Evolutionary conservation across 2,888 invertebrate genomes (phyloP).

Genomic region (Noctua pronuba): DNA sequence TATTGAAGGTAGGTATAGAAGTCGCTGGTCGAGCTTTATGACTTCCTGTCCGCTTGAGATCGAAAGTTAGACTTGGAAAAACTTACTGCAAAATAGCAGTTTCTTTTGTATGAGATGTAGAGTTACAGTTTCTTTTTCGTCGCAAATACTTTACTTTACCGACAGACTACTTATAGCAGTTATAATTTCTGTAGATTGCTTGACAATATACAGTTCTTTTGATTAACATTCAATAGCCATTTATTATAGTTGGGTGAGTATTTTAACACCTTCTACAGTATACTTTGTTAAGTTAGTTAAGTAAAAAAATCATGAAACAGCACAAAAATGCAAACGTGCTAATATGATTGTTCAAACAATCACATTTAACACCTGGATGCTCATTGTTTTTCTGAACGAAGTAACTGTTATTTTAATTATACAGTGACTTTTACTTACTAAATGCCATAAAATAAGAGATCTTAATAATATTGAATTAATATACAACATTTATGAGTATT

Average conservation of each 20-base stretch:
- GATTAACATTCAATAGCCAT: slow-evolving; percentile 13
- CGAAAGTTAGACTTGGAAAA: slow-evolving; percentile 30
- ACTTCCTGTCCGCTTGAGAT: slow-evolving; percentile 21
- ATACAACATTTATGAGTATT: slow-evolving; percentile 49
- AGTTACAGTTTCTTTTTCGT: slow-evolving; percentile 12
- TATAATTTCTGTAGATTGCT: not conserved
- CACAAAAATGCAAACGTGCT: slow-evolving; percentile 25
- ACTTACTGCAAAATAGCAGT: not conserved
- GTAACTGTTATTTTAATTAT: slow-evolving; percentile 43
- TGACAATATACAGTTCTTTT: slow-evolving; percentile 9
- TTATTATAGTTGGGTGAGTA: slow-evolving; percentile 14
- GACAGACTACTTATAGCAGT: not conserved
- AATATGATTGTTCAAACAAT: slow-evolving; percentile 36
- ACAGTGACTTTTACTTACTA: not conserved
- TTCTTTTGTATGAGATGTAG: not conserved
- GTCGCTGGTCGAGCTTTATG: slow-evolving; percentile 38
- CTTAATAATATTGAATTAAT: slow-evolving; percentile 52
- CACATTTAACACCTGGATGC: slow-evolving; percentile 49
- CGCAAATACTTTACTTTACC: not conserved
- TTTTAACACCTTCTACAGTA: slow-evolving; percentile 31
- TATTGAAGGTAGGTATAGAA: slow-evolving; percentile 16
- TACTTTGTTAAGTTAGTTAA: slow-evolving; percentile 17
- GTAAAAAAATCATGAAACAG: slow-evolving; percentile 5
- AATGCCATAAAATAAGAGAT: slow-evolving; percentile 35
- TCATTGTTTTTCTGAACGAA: slow-evolving; percentile 39